A percentile compares a stretch with the other conserved stretches of the same genome.
Conservation (phyloP, 2,113 vertebrate species). For the Hipposideros armiger region DNA sequence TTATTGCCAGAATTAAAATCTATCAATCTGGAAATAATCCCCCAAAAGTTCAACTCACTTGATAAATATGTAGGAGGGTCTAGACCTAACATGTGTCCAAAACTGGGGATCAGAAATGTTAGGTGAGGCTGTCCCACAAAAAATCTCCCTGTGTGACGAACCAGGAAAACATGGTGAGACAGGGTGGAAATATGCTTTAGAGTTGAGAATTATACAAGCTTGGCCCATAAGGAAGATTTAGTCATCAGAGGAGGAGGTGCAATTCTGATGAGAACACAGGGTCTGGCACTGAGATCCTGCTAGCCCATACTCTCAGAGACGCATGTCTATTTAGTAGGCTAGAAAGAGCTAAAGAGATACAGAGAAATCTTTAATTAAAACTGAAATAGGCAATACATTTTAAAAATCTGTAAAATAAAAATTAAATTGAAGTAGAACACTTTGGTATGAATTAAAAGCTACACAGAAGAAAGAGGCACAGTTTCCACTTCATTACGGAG, state of each 20-base stretch:
- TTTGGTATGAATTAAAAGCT: background rate
- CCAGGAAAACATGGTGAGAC: background rate
- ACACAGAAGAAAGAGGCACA: background rate
- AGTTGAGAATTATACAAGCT: background rate
- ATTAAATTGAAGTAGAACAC: background rate
- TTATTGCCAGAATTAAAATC: conserved; percentile 36
- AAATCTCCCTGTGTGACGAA: background rate
- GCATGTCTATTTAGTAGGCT: background rate
- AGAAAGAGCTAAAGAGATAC: background rate
- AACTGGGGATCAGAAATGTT: background rate
- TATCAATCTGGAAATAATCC: background rate
- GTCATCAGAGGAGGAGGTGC: background rate
- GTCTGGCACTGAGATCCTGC: background rate
- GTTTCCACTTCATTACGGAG: background rate
- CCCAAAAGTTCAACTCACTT: background rate
- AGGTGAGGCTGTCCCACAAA: background rate
- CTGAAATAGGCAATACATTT: background rate
- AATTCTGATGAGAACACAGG: background rate
- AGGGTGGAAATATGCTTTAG: background rate
- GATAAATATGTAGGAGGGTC: conserved; percentile 4
- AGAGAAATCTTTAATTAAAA: background rate
- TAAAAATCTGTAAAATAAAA: background rate
- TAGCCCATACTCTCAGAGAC: background rate
- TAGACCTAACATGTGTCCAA: background rate
- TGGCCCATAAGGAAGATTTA: background rate